phyloP scores from a whole-genome alignment of 2,113 vertebrate genomes.

The Epinephelus lanceolatus region DNA sequence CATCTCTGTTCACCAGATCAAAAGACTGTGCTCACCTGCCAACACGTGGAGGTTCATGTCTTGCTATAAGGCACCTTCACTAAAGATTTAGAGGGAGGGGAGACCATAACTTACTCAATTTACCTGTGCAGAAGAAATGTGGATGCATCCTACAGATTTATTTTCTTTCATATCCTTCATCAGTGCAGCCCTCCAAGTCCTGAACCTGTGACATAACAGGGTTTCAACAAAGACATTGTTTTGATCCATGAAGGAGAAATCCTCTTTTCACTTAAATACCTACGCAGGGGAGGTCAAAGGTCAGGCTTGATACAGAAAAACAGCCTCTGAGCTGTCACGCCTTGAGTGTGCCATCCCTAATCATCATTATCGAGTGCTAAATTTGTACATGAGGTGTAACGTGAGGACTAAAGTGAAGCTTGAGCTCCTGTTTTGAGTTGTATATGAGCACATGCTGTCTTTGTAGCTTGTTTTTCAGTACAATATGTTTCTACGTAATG shows the following conservation, averaged over 20 bases:
- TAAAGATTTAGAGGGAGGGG: background rate
- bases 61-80: background rate
- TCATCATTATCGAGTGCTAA: background rate
- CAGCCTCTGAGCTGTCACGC: slow-evolving; percentile 3
- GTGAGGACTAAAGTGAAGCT: background rate
- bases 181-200: background rate
- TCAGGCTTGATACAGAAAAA: slow-evolving; percentile 5
- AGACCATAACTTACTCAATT: background rate
- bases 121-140: background rate
- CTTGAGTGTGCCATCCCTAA: background rate
- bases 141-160: background rate
- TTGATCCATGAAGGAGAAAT: slow-evolving; percentile 28
- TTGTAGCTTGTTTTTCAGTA: background rate
- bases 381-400: background rate
- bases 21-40: background rate
- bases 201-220: background rate
- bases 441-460: background rate
- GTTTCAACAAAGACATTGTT: slow-evolving; percentile 1
- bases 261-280: background rate
- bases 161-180: background rate
- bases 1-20: too few relatives aligned
- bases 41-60: background rate
- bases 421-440: background rate
- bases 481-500: too few relatives aligned
- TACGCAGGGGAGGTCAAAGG: slow-evolving; percentile 21